Evolutionary conservation across 2,113 vertebrate genomes (phyloP), one percentile per base, ranked within the genome.

Genomic region (Dermatemys mawii): DNA sequence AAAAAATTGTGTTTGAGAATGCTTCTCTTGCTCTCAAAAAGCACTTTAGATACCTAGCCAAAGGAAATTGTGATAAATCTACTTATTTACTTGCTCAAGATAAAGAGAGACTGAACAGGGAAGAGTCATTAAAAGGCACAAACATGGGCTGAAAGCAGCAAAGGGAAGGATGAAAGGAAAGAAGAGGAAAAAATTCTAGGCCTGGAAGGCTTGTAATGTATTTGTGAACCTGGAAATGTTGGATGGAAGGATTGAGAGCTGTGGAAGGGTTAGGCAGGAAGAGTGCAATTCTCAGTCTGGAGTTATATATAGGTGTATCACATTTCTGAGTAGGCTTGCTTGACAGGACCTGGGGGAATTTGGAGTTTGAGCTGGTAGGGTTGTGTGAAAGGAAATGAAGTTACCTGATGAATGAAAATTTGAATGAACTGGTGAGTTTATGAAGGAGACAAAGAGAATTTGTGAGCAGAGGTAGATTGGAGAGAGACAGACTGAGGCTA

Each of bases 41-140:
- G 48, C 70, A 51, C 21, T 93, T 96, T 70, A 96, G 87, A 89
- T 38, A 92, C 35, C 44, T 21, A 83, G 27, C 93, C 90, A 19
- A 95, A 70, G 50, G 92, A 92, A 94, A 92, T 0, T 87, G 73
- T 87, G 90, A 94, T n/a, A 75, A 48, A 29, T 14, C 78, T 14
- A 26, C 80, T 93, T 50, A 96, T 91, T 80, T 67, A 80, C 38
- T 76, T 76, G 51, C 35, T 19, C 12, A 86, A 46, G 14, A 48
- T 53, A 55, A 53, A 53, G 75, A 12, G 4, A 86, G 29, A 29
- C 53, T 26, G 51, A 76, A 35, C 51, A 80, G n/a, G 38, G 67
- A 44, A 83, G 83, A 38, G 81, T 19, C n/a, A 70, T 21, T 70
- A 70, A 21, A 70, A 70, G 19, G 63, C 35, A 38, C n/a, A 70